Conservation (phyloP, 1,140 invertebrate genomes). For the Globodera ellingtonae region DNA sequence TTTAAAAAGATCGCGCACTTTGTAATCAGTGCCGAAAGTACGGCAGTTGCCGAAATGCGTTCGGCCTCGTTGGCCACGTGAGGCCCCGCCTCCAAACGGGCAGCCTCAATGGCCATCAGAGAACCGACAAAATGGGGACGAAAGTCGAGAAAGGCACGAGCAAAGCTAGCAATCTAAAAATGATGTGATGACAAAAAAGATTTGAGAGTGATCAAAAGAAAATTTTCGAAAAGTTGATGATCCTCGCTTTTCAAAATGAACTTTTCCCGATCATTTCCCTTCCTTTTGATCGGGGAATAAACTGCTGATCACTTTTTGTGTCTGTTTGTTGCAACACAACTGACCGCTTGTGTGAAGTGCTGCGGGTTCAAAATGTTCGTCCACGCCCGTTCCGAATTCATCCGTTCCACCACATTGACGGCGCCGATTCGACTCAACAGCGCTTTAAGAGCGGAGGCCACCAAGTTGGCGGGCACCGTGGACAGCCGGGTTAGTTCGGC, state of each 20-base stretch:
- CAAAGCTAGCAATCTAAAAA: conserved; percentile 51
- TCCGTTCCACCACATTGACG: conserved; percentile 56
- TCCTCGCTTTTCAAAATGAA: neutral
- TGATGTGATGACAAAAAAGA: conserved; percentile 14
- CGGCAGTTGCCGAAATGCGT: conserved; percentile 45
- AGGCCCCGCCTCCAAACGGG: conserved; percentile 24
- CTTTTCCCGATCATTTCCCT: too few species aligned
- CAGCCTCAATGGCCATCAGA: conserved; percentile 41
- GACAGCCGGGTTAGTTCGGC: conserved; percentile 50
- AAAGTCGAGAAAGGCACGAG: conserved; percentile 41
- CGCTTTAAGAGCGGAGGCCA: conserved; percentile 45
- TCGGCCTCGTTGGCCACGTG: conserved; percentile 41
- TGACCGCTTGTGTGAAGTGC: conserved; percentile 52
- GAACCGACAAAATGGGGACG: conserved; percentile 41
- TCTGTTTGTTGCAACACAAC: neutral
- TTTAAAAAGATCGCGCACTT: conserved; percentile 5
- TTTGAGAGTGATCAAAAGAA: neutral
- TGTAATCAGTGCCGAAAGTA: conserved; percentile 50
- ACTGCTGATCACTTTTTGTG: too few species aligned
- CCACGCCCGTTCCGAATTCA: conserved; percentile 62
- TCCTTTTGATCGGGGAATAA: too few species aligned
- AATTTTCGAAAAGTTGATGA: neutral
- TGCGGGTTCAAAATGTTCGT: conserved; percentile 55
- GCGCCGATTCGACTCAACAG: conserved; percentile 46
- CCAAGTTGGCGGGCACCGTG: conserved; percentile 53